Base-by-base conservation (phyloP, 1,140 invertebrate genomes). In the Drosophila nannoptera region DNA sequence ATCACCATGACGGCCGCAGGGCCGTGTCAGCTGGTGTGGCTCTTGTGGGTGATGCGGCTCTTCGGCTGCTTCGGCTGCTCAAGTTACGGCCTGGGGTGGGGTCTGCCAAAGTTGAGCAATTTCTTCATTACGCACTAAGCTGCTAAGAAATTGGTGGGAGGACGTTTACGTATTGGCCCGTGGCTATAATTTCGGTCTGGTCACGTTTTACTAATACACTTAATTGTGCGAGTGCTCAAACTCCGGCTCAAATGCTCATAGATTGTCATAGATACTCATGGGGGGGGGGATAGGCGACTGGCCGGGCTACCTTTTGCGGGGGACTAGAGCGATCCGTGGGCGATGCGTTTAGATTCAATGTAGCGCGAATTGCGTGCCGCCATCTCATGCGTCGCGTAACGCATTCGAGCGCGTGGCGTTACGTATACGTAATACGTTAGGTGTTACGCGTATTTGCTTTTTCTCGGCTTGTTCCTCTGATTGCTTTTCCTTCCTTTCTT, bases 321-420 rank as follows among this genome's bases (percentile, higher is more conserved):
- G 60, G 67, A 77, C 81, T 84, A 84, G 53, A 86, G 63, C 72
- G 69, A 78, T 68, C 77, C 75, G 81, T 68, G 66, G 70, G 52
- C 62, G 74, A 66, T 74, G 74, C 67, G 73, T 75, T 84, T 73
- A 60, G 64, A 86, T 69, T 81, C 83, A 84, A 86, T 84, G 81
- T 84, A 86, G 77, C 81, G 81, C 73, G 81, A 84, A 86, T 74
- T 86, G 81, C 81, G 81, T 84, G 81, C 81, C 81, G 81, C 81
- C 81, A 84, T 84, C 73, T 84, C 81, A 86, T 80, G 80, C 80
- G 80, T 77, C 84, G 69, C 73, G 80, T 74, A 63, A 80, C 69
- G 80, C 80, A 80, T 74, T 80, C 81, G 69, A 70, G 65, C 75
- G 78, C 69, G 72, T 63, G 69, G 69, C 64, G 64, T 69, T 81